Conservation (phyloP, 2,797 vertebrate species). For the Peromyscus melanophrys region DNA sequence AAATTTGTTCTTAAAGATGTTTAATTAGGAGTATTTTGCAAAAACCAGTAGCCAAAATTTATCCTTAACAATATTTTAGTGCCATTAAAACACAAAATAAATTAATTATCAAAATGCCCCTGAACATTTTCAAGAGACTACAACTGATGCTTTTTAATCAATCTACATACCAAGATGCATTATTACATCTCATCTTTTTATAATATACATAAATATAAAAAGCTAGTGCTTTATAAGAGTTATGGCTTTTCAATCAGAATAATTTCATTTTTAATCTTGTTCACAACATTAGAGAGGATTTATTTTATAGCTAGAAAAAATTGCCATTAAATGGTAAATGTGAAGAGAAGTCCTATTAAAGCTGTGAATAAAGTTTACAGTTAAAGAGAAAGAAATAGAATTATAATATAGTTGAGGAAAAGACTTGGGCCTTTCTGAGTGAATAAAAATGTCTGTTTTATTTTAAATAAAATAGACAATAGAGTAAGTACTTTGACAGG, state of each 20-base stretch:
- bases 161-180: slow-evolving; percentile 20
- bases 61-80: slow-evolving; percentile 59
- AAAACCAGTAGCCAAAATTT: slow-evolving; percentile 28
- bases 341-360: slow-evolving; percentile 9
- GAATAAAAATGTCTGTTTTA: not conserved
- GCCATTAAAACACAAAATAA: slow-evolving; percentile 58
- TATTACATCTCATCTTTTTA: slow-evolving; percentile 16
- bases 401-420: slow-evolving; percentile 6
- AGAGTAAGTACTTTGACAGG: slow-evolving; percentile 3
- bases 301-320: slow-evolving; percentile 38
- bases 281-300: slow-evolving; percentile 1
- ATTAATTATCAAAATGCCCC: slow-evolving; percentile 24
- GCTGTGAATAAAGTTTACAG: slow-evolving; percentile 26
- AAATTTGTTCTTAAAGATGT: slow-evolving; percentile 43
- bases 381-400: slow-evolving; percentile 55
- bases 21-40: slow-evolving; percentile 60
- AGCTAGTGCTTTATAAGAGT: not conserved
- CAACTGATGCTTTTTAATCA: slow-evolving; percentile 53
- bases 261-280: slow-evolving; percentile 61
- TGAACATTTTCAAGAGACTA: slow-evolving; percentile 49
- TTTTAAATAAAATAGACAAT: not conserved
- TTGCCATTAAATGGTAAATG: slow-evolving; percentile 25
- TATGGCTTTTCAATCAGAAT: slow-evolving; percentile 18
- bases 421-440: too few relatives aligned
- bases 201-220: not conserved